phyloP scores from a whole-genome alignment of 2,888 invertebrate genomes.

The Orthosia cruda region DNA sequence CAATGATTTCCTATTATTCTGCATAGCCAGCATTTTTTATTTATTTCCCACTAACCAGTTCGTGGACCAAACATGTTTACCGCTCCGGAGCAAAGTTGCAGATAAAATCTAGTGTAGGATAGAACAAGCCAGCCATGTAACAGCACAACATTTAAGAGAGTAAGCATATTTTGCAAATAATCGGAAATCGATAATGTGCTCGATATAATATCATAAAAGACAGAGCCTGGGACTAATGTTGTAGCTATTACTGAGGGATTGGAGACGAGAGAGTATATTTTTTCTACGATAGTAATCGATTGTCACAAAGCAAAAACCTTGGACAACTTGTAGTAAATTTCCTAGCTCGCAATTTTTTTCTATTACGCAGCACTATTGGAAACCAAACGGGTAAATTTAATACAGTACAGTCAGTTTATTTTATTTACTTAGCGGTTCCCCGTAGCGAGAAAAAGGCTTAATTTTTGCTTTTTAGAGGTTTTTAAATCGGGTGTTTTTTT shows the following conservation, averaged over 20 bases:
- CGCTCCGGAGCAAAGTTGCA: slow-evolving; percentile 21
- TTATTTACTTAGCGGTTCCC: no score
- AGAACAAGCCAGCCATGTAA: slow-evolving; percentile 14
- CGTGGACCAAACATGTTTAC: slow-evolving; percentile 63
- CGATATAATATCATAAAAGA: slow-evolving; percentile 44
- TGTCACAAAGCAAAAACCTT: slow-evolving; percentile 4
- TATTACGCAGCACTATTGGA: slow-evolving; percentile 10
- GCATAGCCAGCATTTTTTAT: slow-evolving; percentile 19
- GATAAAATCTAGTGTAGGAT: slow-evolving; percentile 50
- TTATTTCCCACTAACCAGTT: slow-evolving; percentile 25
- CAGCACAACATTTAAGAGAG: slow-evolving; percentile 52
- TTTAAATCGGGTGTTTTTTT: no score
- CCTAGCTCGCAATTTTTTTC: slow-evolving; percentile 5
- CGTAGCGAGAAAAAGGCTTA: no score
- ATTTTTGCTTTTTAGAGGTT: no score
- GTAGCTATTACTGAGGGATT: slow-evolving; percentile 29
- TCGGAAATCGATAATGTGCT: slow-evolving; percentile 57
- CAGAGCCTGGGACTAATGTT: slow-evolving; percentile 47
- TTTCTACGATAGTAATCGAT: slow-evolving; percentile 32
- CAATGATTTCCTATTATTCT: slow-evolving; percentile 6
- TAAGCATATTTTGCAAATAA: slow-evolving; percentile 61
- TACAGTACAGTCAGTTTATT: no score
- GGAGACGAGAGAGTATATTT: slow-evolving; percentile 20
- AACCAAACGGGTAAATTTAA: background rate
- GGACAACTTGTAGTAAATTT: slow-evolving; percentile 16